Evolutionary conservation across 1,140 invertebrate species (phyloP), one percentile per base, ranked within the genome.

Genomic region (Acromyrmex heyeri): DNA sequence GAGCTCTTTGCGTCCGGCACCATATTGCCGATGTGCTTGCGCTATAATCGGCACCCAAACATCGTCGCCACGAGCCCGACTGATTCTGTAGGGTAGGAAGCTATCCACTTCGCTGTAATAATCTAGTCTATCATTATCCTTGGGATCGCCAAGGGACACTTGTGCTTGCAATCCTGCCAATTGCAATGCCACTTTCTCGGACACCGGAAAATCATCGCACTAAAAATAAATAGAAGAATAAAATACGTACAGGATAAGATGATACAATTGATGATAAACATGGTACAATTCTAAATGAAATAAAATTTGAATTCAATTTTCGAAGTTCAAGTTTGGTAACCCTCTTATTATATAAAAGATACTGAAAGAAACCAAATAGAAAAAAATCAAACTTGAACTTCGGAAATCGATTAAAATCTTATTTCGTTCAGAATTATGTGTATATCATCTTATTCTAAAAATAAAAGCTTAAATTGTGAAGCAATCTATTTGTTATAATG

Each of bases 201-300:
- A 98, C 8, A 99, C 98, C 0, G 98, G 98, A 94, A 99, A 99
- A 92, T 99, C 98, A 95, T 99, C 99, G 95, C 97, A 97, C 97
- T 98, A 91, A 96, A 87, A 65, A 62, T 1, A 77, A 1, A 61
- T 30, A 30, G 27, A 61, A 87, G 8, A 70, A 73, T 38, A 18
- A 69, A 62, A 44, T 44, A 44, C 8, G 10, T 44, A 44, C 10
- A 44, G 8, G 77, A 50, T 50, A 50, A 50, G n/a, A 5, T 50
- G 21, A 6, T 24, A 4, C 12, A 73, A 34, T 67, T 21, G 21
- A 21, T 21, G 21, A 21, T 44, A 1, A 44, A 44, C 34, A 38
- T 10, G 8, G 38, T 44, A 44, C 38, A 44, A 10, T 44, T 44
- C 10, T 44, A 7, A 44, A 44, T 1, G 0, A 44, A 44, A 44